Percentiles rank a stretch among this genome's conserved stretches.
These are phyloP conservation scores for Thecocarcelia acutangulata DNA, from an alignment of 2,888 invertebrate genomes.

Conservation along the genomic window DNA sequence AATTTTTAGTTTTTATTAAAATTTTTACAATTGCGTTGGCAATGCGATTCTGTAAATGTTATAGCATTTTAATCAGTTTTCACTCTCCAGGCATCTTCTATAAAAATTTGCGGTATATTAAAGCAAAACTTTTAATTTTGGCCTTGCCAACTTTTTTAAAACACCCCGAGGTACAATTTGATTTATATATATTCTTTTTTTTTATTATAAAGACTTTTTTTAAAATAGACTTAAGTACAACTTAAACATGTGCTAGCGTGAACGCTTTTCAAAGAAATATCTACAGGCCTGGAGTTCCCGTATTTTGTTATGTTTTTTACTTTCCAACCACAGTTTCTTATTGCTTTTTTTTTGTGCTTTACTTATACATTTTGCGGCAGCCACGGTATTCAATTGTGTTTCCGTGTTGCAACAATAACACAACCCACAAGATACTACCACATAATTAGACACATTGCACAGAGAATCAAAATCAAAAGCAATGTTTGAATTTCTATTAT, in stretches of 20 bases:
- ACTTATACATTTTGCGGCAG: constrained; percentile 42
- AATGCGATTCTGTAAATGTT: too few species aligned
- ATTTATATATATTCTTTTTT: too few species aligned
- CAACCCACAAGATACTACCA: constrained; percentile 43
- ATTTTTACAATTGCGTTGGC: too few species aligned
- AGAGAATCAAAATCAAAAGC: constrained; percentile 55
- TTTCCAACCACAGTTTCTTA: constrained; percentile 27
- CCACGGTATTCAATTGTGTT: constrained; percentile 39
- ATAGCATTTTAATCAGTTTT: too few species aligned
- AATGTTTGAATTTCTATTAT: constrained; percentile 51
- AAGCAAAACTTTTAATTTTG: neutral
- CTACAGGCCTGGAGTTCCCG: neutral
- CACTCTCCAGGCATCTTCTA: too few species aligned
- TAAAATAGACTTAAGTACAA: too few species aligned
- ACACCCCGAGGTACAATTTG: too few species aligned
- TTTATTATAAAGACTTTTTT: too few species aligned
- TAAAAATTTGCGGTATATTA: too few species aligned
- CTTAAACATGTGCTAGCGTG: neutral
- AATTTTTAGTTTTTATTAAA: too few species aligned
- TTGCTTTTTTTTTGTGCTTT: constrained; percentile 12
- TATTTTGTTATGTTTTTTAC: neutral
- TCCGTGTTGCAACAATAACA: constrained; percentile 47
- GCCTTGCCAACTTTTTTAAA: constrained; percentile 1
- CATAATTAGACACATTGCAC: constrained; percentile 54
- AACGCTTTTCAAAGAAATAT: neutral